Evolutionary conservation across 2,113 vertebrate genomes (phyloP), one percentile per base, ranked within the genome.

Genomic region (Thamnaconus septentrionalis): DNA sequence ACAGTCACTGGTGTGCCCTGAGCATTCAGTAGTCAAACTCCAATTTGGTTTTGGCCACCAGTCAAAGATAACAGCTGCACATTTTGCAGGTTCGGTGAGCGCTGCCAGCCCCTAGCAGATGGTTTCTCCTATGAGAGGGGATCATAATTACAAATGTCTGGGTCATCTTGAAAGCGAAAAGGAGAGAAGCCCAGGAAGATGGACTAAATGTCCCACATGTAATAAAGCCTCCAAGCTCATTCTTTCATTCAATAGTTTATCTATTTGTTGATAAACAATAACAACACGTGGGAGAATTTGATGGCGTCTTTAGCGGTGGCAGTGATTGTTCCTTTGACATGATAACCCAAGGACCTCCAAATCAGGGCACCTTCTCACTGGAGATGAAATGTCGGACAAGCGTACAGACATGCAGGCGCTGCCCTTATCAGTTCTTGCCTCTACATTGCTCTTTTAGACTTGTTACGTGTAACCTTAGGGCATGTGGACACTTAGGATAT

Each of bases 41-140:
- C 48, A 91, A 82, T 93, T 93, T 94, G 91, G 85, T 71, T 82
- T 91, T 93, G 96, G 95, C 94, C 93, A 89, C 94, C 90, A 93
- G 91, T 96, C 95, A 96, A 95, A 95, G 89, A 93, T 90, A 95
- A 93, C 94, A 97, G 93, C 93, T 95, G 95, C 93, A 94, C 9
- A 76, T 87, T 94, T 87, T 93, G 91, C 86, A 93, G 93, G 93
- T 95, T 95, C 93, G 93, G 78, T 94, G 95, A 98, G 92, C 94
- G 92, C 91, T 88, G 82, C 52, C 90, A 91, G 89, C 92, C 90
- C 75, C 86, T 95, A 94, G 92, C 94, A 92, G 88, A 89, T 83
- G 82, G 81, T 71, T 75, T 69, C 77, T 87, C 94, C 90, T 89
- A 76, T 90, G 93, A 93, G 94, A 94, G 90, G 92, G 88, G 89